Evolutionary conservation across 2,113 vertebrate genomes (phyloP), one percentile per base, ranked within the genome.

Genomic region (Bos indicus): DNA sequence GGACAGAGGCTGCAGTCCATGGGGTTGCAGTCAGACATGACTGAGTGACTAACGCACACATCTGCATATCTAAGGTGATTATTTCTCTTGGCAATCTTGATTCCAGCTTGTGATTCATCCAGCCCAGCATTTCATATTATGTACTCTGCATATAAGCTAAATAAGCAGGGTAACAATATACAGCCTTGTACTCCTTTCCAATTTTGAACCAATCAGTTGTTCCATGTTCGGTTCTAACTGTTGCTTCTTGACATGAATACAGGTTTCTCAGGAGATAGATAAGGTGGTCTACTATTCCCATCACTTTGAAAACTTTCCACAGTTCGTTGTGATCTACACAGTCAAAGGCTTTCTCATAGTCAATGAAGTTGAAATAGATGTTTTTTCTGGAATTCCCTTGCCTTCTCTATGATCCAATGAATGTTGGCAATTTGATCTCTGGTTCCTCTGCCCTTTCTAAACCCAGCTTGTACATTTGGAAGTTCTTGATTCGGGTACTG

Each of bases 231-330:
- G 67, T 71, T 40, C 67, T 71, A 40, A 71, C 67, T 40, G n/a
- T 71, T 71, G 67, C 67, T 71, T 71, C 67, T 23, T 40, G 67
- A 71, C n/a, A n/a, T 71, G n/a, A 6, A 71, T 71, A 6, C 67
- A 23, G 19, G n/a, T 71, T 71, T 71, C 67, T 71, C 67, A 40
- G n/a, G 67, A 71, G 67, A 5, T n/a, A 71, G 67, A 23, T 12
- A 19, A 11, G 1, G n/a, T 36, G 19, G 0, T 71, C n/a, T 71
- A 2, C 10, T 12, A 3, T 23, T 36, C 19, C n/a, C 19, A 40
- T 23, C 67, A 3, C n/a, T 36, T 36, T 40, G n/a, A 71, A 23
- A 71, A 23, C 9, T 36, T 36, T 23, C n/a, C n/a, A 36, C 9
- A 21, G 67, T 40, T 71, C 2, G 2, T 10, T 36, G 57, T 71